Conservation (phyloP, 2,888 invertebrate species). For the Lithophane semibrunnea region DNA sequence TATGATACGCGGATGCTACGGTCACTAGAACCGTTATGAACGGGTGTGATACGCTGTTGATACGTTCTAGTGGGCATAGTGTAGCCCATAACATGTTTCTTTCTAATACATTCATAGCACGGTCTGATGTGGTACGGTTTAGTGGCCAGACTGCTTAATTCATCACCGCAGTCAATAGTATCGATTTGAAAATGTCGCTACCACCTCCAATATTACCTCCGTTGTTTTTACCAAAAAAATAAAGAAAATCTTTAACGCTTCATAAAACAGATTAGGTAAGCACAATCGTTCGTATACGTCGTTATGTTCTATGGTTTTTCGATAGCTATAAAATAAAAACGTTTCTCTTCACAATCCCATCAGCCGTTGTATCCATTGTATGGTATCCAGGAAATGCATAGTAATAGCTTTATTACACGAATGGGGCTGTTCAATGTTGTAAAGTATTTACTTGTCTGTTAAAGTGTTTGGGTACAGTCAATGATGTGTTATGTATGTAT, state of each 20-base stretch:
- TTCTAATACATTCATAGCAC: too few species aligned
- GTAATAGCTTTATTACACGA: slow-evolving; percentile 65
- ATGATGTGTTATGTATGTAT: slow-evolving; percentile 28
- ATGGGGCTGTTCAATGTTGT: slow-evolving; percentile 52
- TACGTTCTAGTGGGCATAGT: neutral
- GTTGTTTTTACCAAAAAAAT: slow-evolving; percentile 45
- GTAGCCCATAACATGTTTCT: too few species aligned
- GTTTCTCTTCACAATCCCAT: slow-evolving; percentile 59
- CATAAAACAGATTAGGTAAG: slow-evolving; percentile 67
- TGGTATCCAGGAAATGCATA: slow-evolving; percentile 65
- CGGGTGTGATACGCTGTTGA: too few species aligned
- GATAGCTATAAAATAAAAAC: slow-evolving; percentile 67
- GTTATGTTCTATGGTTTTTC: slow-evolving; percentile 69
- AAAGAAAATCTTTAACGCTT: slow-evolving; percentile 59
- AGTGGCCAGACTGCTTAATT: too few species aligned
- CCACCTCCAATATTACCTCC: neutral
- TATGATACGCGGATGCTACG: neutral
- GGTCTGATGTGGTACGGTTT: too few species aligned
- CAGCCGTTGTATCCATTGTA: slow-evolving; percentile 62
- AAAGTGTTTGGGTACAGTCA: slow-evolving; percentile 18
- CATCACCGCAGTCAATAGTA: neutral
- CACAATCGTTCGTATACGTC: slow-evolving; percentile 62
- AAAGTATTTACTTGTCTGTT: slow-evolving; percentile 57
- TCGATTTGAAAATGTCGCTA: neutral
- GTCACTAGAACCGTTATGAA: too few species aligned